Conservation (phyloP, 2,888 invertebrate species). For the Trilocha varians region DNA sequence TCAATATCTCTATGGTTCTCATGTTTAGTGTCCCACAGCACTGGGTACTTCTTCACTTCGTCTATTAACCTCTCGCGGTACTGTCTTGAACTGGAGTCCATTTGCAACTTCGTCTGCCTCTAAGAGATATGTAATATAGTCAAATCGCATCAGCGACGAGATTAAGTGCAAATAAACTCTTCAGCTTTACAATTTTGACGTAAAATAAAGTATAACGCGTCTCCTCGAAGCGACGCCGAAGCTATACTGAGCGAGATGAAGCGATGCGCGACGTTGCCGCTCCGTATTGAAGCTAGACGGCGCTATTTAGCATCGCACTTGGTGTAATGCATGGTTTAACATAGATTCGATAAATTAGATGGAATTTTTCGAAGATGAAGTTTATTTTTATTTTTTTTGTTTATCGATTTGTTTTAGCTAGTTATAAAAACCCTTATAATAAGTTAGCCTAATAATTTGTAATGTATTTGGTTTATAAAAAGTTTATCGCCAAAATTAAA, state of each 20-base stretch:
- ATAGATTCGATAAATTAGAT: slow-evolving; percentile 9
- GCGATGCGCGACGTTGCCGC: slow-evolving; percentile 48
- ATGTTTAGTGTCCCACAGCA: slow-evolving; percentile 58
- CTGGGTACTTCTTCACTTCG: slow-evolving; percentile 58
- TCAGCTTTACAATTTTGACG: no score
- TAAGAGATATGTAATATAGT: no score
- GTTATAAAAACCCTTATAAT: not conserved
- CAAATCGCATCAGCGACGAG: no score
- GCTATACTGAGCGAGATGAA: slow-evolving; percentile 59
- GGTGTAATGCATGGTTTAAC: slow-evolving; percentile 45
- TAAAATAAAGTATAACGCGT: slow-evolving; percentile 31
- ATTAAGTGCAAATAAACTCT: no score
- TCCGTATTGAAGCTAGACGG: slow-evolving; percentile 17
- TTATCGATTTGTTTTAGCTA: no score
- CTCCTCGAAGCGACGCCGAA: slow-evolving; percentile 33
- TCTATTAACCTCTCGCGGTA: slow-evolving; percentile 55
- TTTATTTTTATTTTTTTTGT: no score
- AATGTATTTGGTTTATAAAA: not conserved
- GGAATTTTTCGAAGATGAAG: not conserved
- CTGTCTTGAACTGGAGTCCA: slow-evolving; percentile 29
- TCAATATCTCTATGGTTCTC: slow-evolving; percentile 60
- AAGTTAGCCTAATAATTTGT: not conserved
- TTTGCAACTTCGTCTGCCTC: no score
- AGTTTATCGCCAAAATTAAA: no score
- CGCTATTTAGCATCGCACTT: slow-evolving; percentile 39